Evolutionary conservation across 2,888 invertebrate species (phyloP).

Genomic region (Endotricha flammealis): DNA sequence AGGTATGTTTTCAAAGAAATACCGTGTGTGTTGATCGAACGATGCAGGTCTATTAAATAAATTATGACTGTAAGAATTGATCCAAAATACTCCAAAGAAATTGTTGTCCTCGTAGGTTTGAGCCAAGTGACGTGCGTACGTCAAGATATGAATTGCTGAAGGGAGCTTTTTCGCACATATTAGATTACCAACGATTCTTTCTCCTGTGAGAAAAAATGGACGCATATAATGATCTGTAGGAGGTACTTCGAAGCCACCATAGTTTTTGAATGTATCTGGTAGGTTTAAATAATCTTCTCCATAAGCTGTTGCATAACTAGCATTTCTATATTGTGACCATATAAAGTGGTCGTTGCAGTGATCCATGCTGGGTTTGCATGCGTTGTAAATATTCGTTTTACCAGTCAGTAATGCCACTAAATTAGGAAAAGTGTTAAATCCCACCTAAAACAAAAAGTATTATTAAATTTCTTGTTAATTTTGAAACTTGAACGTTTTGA

Average conservation of each 20-base stretch:
- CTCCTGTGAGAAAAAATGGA: conserved; percentile 83
- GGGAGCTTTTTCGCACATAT: conserved; percentile 59
- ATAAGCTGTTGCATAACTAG: conserved; percentile 87
- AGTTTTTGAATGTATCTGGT: conserved; percentile 82
- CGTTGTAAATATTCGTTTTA: conserved; percentile 69
- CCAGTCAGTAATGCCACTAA: conserved; percentile 90
- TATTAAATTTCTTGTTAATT: background rate
- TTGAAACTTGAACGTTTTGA: background rate
- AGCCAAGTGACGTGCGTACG: conserved; percentile 81
- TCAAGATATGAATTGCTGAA: conserved; percentile 81
- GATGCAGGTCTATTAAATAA: conserved; percentile 80
- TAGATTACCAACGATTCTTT: conserved; percentile 7
- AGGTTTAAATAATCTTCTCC: conserved; percentile 84
- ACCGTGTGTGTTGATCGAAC: conserved; percentile 78
- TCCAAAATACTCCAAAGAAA: conserved; percentile 86
- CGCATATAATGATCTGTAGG: conserved; percentile 90
- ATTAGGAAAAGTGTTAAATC: conserved; percentile 92
- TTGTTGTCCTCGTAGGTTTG: conserved; percentile 75
- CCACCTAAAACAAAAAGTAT: conserved; percentile 9
- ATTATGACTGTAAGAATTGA: conserved; percentile 85
- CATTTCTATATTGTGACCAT: conserved; percentile 85
- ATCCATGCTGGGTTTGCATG: conserved; percentile 67
- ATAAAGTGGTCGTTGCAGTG: conserved; percentile 85
- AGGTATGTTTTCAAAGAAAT: conserved; percentile 75
- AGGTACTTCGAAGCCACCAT: conserved; percentile 49